These are phyloP conservation scores for Phoenoteleia sp. DNA, from an alignment of 2,888 invertebrate genomes.

Conservation along the genomic window DNA sequence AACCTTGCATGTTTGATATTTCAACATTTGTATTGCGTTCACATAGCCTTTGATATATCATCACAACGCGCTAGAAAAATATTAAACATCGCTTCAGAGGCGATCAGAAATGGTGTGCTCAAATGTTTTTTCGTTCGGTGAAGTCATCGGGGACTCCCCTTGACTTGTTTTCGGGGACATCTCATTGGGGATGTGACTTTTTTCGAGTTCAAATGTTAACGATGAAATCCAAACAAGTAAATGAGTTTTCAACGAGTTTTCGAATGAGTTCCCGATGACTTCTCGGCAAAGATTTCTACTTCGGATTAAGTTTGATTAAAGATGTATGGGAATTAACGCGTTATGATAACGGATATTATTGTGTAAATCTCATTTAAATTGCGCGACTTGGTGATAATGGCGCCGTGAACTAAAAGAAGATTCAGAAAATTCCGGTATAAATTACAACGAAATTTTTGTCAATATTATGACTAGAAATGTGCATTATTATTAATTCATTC, in stretches of 20 bases:
- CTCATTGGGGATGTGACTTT: slow-evolving; percentile 12
- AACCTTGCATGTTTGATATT: too few relatives aligned
- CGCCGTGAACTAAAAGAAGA: neutral
- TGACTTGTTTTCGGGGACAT: neutral
- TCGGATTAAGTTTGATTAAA: slow-evolving; percentile 41
- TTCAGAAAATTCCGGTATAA: neutral
- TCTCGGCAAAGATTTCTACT: neutral
- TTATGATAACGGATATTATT: slow-evolving; percentile 25
- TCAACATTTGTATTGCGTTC: too few relatives aligned
- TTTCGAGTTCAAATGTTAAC: slow-evolving; percentile 21
- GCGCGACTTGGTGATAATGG: neutral
- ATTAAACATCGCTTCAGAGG: neutral
- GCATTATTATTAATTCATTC: too few relatives aligned
- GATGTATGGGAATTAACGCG: slow-evolving; percentile 26
- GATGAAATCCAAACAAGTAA: slow-evolving; percentile 47
- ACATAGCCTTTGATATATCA: too few relatives aligned
- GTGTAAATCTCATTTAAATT: slow-evolving; percentile 27
- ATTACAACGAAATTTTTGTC: neutral
- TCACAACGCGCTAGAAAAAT: neutral
- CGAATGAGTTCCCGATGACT: slow-evolving; percentile 29
- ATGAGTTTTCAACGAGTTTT: slow-evolving; percentile 43
- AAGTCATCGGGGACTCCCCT: slow-evolving; percentile 19
- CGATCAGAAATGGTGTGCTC: neutral
- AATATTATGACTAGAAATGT: too few relatives aligned
- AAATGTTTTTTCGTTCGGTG: neutral